phyloP scores from a whole-genome alignment of 30 jellyfish, hydroid and myxozoan genomes.

The Aurelia sp. region DNA sequence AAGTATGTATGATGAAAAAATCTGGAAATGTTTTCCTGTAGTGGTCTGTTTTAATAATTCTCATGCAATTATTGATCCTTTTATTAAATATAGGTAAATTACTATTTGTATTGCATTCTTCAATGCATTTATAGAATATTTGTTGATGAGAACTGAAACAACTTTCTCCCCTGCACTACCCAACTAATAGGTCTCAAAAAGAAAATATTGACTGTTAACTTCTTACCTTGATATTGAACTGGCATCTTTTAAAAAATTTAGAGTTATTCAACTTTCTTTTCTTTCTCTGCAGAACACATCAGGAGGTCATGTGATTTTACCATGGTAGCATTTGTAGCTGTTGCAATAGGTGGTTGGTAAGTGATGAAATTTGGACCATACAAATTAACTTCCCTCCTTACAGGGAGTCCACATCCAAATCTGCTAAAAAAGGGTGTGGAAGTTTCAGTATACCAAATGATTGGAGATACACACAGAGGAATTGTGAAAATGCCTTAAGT shows the following conservation, averaged over 20 bases:
- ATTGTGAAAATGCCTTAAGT: too few species aligned
- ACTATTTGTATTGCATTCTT: too few species aligned
- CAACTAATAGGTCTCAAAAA: background rate
- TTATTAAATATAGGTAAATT: too few species aligned
- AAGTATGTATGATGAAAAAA: slow-evolving; percentile 28
- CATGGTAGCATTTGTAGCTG: slow-evolving; percentile 49
- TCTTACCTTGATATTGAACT: background rate
- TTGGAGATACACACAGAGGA: too few species aligned
- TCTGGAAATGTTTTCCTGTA: too few species aligned
- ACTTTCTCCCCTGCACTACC: background rate
- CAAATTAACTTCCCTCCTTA: background rate
- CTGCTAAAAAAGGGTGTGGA: background rate
- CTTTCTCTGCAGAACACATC: slow-evolving; percentile 65
- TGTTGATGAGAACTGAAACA: too few species aligned
- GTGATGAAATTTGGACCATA: background rate
- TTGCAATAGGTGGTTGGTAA: slow-evolving; percentile 74
- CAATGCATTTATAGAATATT: too few species aligned
- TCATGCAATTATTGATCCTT: too few species aligned
- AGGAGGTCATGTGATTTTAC: slow-evolving; percentile 79
- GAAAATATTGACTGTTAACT: background rate
- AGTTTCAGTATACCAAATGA: background rate
- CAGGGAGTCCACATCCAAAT: background rate
- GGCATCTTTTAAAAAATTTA: background rate
- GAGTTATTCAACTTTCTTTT: background rate
- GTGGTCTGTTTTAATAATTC: too few species aligned